Evolutionary conservation across 2,113 vertebrate genomes (phyloP), one percentile per base, ranked within the genome.

Genomic region (Pogonocichla stellata): DNA sequence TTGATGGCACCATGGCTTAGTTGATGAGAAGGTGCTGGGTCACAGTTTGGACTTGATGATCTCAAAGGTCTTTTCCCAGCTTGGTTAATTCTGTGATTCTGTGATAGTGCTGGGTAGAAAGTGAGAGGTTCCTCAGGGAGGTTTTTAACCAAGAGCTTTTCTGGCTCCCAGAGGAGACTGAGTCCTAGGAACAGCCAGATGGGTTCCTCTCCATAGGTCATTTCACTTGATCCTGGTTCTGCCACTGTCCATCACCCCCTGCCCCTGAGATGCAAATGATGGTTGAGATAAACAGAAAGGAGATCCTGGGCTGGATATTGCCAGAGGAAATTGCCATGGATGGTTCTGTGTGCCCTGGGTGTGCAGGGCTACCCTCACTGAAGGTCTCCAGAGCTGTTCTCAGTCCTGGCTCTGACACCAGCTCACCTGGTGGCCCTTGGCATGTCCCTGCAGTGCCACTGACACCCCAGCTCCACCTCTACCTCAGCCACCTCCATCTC

Each of bases 261-360:
- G 20, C 23, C 17, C 47, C 56, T n/a, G 71, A 90, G 45, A n/a
- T 61, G 31, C 51, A 90, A 62, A 53, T 7, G 8, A 12, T n/a
- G 28, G 4, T 20, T 66, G 47, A 79, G 26, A 65, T 26, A 61
- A 72, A n/a, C 22, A 83, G 50, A 67, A 66, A 26, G 23, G 57
- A 43, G 28, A 45, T 16, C 19, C 47, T 20, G 28, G 22, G 22
- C 11, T 91, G 57, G 50, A 2, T 19, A 6, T 8, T 38, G 36
- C 42, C 26, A 14, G 50, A 56, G 31, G 29, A 75, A 19, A 38
- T 20, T 14, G 13, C 23, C 38, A 19, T 20, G 3, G 5, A 4
- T 48, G 1, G 0, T 28, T 79, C 51, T 6, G 0, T 5, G 22
- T 1, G n/a, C 2, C 22, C 28, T 1, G 2, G 4, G 29, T 19